Evolutionary conservation across 2,888 invertebrate genomes (phyloP).

Genomic region (Sympetrum striolatum): DNA sequence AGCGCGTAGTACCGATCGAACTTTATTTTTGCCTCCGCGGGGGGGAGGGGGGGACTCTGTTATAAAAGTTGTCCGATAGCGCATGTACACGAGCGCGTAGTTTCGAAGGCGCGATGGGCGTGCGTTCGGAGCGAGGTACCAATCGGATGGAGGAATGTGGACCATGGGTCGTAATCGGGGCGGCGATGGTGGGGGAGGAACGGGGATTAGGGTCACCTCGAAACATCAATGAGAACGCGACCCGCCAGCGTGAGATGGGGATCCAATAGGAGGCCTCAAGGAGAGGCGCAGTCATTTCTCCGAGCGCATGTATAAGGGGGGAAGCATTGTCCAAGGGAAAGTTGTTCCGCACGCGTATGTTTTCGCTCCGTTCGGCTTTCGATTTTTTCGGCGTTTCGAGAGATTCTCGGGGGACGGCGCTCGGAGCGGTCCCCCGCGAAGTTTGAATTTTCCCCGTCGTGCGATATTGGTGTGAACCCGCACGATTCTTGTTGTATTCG

Average conservation of each 20-base stretch:
- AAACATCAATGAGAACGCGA: conserved; percentile 39
- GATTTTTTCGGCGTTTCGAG: not conserved
- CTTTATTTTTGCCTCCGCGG: not conserved
- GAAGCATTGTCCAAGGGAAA: not conserved
- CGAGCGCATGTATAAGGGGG: not conserved
- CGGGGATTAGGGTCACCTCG: conserved; percentile 39
- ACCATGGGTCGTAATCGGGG: conserved; percentile 15
- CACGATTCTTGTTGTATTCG: too few relatives aligned
- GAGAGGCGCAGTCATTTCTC: not conserved
- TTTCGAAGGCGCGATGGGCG: not conserved
- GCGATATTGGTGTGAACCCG: too few relatives aligned
- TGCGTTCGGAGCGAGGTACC: not conserved
- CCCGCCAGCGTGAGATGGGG: conserved; percentile 6
- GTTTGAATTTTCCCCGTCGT: too few relatives aligned
- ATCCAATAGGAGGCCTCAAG: not conserved
- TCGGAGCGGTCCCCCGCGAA: too few relatives aligned
- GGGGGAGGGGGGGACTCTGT: not conserved
- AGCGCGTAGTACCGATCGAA: not conserved
- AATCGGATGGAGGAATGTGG: conserved; percentile 30
- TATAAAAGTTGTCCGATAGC: not conserved
- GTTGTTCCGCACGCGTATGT: not conserved
- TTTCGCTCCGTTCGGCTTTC: not conserved
- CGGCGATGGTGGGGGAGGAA: not conserved
- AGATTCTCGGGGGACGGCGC: too few relatives aligned
- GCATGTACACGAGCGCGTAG: not conserved